Conservation (phyloP, 1,140 invertebrate species). For the Aporrectodea caliginosa region DNA sequence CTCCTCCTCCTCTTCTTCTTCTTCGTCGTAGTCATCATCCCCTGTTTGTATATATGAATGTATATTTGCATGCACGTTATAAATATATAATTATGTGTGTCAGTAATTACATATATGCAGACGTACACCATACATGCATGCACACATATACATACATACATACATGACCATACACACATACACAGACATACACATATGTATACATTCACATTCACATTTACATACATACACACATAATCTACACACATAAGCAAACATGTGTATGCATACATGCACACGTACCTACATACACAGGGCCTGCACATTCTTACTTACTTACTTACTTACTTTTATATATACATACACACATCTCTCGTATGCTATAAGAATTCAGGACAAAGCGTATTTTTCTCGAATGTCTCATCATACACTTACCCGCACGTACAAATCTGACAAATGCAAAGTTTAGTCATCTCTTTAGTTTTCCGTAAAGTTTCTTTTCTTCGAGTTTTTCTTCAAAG, state of each 20-base stretch:
- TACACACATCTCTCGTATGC: too few relatives aligned
- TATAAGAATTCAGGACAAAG: too few relatives aligned
- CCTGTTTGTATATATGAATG: background rate
- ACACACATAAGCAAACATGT: too few relatives aligned
- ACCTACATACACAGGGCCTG: too few relatives aligned
- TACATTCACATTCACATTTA: background rate
- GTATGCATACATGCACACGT: too few relatives aligned
- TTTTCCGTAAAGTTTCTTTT: background rate
- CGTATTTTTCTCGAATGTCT: too few relatives aligned
- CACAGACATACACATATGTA: conserved; percentile 5
- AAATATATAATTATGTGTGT: conserved; percentile 13
- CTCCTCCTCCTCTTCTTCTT: too few relatives aligned
- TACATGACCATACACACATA: background rate
- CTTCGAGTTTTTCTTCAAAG: too few relatives aligned
- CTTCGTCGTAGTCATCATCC: background rate
- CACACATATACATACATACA: conserved; percentile 10
- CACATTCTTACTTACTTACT: too few relatives aligned
- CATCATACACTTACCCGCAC: background rate
- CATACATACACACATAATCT: background rate
- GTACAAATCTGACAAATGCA: background rate
- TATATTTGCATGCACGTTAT: background rate
- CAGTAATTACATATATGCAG: conserved; percentile 19
- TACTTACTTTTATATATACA: too few relatives aligned
- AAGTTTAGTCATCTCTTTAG: background rate
- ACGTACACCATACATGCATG: too few relatives aligned